Evolutionary conservation across 2,888 invertebrate genomes (phyloP).

Genomic region (Oligia strigilis): DNA sequence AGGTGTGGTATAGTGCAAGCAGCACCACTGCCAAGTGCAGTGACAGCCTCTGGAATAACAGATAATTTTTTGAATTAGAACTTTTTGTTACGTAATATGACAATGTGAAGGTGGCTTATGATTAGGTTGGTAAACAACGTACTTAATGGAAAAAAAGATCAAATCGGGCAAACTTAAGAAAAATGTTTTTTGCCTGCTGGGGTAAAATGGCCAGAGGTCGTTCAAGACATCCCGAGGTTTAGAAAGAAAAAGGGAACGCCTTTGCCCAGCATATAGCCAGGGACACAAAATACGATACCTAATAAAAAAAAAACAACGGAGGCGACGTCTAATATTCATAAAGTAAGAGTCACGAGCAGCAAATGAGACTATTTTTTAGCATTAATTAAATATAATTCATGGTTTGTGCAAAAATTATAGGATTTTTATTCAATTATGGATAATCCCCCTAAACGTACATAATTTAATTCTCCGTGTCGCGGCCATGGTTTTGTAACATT

Average conservation of each 20-base stretch:
- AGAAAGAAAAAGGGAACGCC: not conserved
- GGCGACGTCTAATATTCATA: not conserved
- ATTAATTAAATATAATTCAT: not conserved
- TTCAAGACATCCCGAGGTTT: not conserved
- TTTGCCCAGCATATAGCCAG: not conserved
- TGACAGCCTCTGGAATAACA: slow-evolving; percentile 86
- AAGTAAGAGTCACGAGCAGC: not conserved
- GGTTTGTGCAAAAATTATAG: slow-evolving; percentile 5
- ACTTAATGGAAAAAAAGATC: not conserved
- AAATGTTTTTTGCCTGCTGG: not conserved
- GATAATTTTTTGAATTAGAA: slow-evolving; percentile 23
- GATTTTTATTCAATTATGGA: slow-evolving; percentile 7
- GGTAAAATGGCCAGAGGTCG: not conserved
- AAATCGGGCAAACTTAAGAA: not conserved
- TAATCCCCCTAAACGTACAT: slow-evolving; percentile 19
- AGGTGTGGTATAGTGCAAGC: slow-evolving; percentile 83
- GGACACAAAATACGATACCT: not conserved
- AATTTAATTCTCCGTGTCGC: slow-evolving; percentile 38
- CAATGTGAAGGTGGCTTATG: not conserved
- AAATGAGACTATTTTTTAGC: not conserved
- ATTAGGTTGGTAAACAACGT: not conserved
- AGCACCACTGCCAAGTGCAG: slow-evolving; percentile 86
- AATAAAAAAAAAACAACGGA: not conserved
- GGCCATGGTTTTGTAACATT: slow-evolving; percentile 38
- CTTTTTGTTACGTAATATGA: not conserved